These are phyloP conservation scores for Kuschelorhynchus macadamiae DNA, from an alignment of 2,888 invertebrate species.

Conservation along the genomic window DNA sequence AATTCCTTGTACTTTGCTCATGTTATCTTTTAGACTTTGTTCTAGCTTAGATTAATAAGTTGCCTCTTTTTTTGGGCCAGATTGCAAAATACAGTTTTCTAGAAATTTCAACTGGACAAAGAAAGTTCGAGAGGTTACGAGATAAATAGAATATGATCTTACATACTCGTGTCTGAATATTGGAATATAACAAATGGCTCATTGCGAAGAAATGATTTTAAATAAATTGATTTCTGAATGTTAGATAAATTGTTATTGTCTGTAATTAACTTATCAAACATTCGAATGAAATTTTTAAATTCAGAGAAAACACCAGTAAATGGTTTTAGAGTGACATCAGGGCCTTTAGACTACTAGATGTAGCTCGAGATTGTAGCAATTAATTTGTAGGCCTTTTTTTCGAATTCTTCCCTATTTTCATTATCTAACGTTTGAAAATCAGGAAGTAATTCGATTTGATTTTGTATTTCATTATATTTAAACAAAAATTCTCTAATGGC, in stretches of 20 bases:
- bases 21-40: no score
- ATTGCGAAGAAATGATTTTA: slow-evolving; percentile 1
- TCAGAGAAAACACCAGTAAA: slow-evolving; percentile 2
- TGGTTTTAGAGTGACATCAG: not conserved
- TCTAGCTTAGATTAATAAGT: no score
- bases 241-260: not conserved
- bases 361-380: not conserved
- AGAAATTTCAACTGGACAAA: no score
- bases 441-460: not conserved
- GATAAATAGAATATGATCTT: no score
- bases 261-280: slow-evolving; percentile 1
- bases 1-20: no score
- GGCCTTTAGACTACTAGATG: not conserved
- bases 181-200: no score
- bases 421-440: not conserved
- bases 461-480: not conserved
- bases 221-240: slow-evolving; percentile 4
- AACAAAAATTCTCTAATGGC: not conserved
- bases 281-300: not conserved
- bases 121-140: no score
- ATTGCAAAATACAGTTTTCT: no score
- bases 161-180: no score
- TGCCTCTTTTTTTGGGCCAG: no score
- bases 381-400: not conserved
- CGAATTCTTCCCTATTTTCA: not conserved